Evolutionary conservation across 1,140 invertebrate genomes (phyloP).

Genomic region (Pseudoatta argentina): DNA sequence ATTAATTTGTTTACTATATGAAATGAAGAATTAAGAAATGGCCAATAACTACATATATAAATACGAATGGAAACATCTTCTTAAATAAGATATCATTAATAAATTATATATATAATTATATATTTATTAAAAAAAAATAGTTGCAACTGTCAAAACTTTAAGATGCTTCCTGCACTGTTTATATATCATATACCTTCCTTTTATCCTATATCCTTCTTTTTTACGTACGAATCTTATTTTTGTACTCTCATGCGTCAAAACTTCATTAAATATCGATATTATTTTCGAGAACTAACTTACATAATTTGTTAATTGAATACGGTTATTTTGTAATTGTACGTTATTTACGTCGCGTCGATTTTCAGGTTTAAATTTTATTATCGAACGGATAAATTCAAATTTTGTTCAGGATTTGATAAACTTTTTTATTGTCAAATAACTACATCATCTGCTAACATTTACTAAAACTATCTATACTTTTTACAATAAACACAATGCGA

Average conservation of each 20-base stretch:
- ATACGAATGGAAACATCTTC: conserved; percentile 30
- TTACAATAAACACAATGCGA: neutral
- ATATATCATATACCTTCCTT: neutral
- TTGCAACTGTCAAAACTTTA: conserved; percentile 16
- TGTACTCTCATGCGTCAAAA: neutral
- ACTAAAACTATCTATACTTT: conserved; percentile 9
- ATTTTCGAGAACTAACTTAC: neutral
- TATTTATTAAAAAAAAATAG: neutral
- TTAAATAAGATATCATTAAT: neutral
- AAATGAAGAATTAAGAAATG: conserved; percentile 19
- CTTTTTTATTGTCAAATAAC: neutral
- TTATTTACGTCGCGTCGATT: neutral
- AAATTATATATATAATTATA: neutral
- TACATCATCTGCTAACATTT: conserved; percentile 3
- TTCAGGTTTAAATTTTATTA: conserved; percentile 2
- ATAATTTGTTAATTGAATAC: neutral
- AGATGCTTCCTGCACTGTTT: conserved; percentile 51
- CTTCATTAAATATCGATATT: neutral
- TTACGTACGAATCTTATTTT: conserved; percentile 6
- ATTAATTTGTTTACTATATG: neutral
- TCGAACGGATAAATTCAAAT: neutral
- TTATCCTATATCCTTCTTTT: neutral
- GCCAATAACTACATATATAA: conserved; percentile 16
- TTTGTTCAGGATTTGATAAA: neutral
- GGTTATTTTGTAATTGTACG: neutral